Evolutionary conservation across 1,140 invertebrate genomes (phyloP), one percentile per base, ranked within the genome.

Genomic region (Mylabris phalerata): DNA sequence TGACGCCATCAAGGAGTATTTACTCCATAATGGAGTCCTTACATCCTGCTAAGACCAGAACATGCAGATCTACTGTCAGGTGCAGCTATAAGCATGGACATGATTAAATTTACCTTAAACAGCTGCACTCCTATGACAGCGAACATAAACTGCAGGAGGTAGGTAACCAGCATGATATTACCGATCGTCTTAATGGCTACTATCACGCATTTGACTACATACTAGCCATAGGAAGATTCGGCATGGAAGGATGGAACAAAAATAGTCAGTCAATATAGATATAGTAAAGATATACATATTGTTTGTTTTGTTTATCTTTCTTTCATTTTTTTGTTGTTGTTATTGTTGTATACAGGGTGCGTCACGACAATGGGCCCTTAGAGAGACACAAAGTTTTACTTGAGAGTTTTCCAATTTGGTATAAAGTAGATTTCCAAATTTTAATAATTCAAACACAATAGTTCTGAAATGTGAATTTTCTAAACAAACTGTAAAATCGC

Each of bases 81-180:
- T 69, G 66, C 64, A 66, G 69, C 66, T 62, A 64, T 50, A 67
- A 69, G 67, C 65, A 57, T 65, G 57, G 47, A 61, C 59, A 32
- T 27, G 48, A n/a, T 19, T 6, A 50, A 38, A 59, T 79, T 87
- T 90, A 92, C 93, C 91, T 99, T 98, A 83, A 99, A 99, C 73
- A 99, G 89, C 84, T 99, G 97, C 77, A 99, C 98, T 82, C 97
- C 97, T 82, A 99, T 99, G 77, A 98, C 96, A 77, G 96, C 95
- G 80, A 99, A 99, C 95, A 99, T 99, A 86, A 99, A 99, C 83
- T 98, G 92, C 73, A 98, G 90, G 71, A 98, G 89, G 83, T 95
- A 95, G 77, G 95, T 98, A 78, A 98, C 94, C 87, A 98, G 85
- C 87, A 98, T 94, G 80, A 98, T 98, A 85, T 98, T 98, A 78